Base-by-base conservation (phyloP, 1,140 invertebrate genomes). In the Chironomus striatipennis region DNA sequence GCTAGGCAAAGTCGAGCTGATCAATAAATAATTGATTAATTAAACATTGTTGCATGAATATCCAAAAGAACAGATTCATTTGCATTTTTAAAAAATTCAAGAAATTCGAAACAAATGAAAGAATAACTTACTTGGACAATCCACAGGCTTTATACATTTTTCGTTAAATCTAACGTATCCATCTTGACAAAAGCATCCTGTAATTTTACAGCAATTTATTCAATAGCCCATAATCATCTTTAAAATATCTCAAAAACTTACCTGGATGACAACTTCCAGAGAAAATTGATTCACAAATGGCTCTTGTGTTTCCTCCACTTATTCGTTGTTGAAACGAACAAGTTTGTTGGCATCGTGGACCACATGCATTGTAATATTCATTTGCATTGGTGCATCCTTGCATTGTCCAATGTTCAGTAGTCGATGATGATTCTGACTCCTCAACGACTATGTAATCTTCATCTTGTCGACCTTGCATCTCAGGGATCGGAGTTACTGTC, bases 321-420 rank as follows among this genome's bases (percentile, higher is more conserved):
- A 17, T 8, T 70, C 10, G n/a, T 9, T 15, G 65, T 21, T 70
- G 65, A 20, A 70, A 70, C 5, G 18, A 10, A 18, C 65, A 70
- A 18, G 65, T 70, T 18, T 70, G 65, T 9, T 18, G 8, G 65
- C 65, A 70, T 70, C 65, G n/a, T 70, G 65, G 65, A 18, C 65
- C 65, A 70, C 65, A 70, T 17, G n/a, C 18, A 70, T 70, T 70
- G 17, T 9, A 70, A 70, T 57, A 57, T 57, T 57, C 47, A 15
- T 57, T 57, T 57, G 47, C 12, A 1, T 57, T 57, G 1, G 8
- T 57, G 47, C 47, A 57, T 57, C 47, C 47, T 57, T 57, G 47
- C n/a, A 10, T 57, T 12, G 12, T 15, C 47, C 8, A 57, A 4
- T 57, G 0, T n/a, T 57, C 47, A 57, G 47, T 57, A n/a, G 47